phyloP scores from a whole-genome alignment of 2,113 vertebrate genomes.

The Conger conger region DNA sequence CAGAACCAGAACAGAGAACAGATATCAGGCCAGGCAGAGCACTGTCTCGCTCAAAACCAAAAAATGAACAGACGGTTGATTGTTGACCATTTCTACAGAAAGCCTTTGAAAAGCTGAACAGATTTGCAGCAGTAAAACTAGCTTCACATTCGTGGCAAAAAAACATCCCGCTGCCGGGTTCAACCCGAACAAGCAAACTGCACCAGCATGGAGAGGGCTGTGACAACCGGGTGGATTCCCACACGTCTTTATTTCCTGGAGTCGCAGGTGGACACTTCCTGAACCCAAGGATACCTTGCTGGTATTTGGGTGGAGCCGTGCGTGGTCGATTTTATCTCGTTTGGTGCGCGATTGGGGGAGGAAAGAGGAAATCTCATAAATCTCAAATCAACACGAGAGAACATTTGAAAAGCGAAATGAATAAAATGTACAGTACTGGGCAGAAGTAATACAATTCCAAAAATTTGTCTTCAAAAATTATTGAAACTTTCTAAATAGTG shows the following conservation, averaged over 20 bases:
- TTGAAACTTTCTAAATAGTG: too few relatives aligned
- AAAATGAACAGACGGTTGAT: not conserved
- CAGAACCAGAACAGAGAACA: not conserved
- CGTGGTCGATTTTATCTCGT: too few relatives aligned
- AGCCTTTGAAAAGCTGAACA: not conserved
- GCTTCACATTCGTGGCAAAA: not conserved
- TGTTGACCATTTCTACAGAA: not conserved
- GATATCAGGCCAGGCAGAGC: too few relatives aligned
- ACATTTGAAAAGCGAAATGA: too few relatives aligned
- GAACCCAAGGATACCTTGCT: not conserved
- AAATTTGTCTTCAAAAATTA: too few relatives aligned
- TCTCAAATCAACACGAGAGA: too few relatives aligned
- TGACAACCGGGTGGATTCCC: too few relatives aligned
- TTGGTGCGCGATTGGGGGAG: too few relatives aligned
- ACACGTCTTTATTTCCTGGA: too few relatives aligned
- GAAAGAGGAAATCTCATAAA: too few relatives aligned
- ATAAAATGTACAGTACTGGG: too few relatives aligned
- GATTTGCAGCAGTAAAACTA: not conserved
- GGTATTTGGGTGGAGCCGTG: not conserved
- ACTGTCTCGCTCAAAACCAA: not conserved
- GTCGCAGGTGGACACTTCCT: not conserved
- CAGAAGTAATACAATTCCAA: too few relatives aligned
- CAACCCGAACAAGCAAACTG: not conserved
- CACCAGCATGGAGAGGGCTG: not conserved
- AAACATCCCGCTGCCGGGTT: not conserved